Conservation (phyloP, 2,797 vertebrate genomes). For the Pristis pectinata region DNA sequence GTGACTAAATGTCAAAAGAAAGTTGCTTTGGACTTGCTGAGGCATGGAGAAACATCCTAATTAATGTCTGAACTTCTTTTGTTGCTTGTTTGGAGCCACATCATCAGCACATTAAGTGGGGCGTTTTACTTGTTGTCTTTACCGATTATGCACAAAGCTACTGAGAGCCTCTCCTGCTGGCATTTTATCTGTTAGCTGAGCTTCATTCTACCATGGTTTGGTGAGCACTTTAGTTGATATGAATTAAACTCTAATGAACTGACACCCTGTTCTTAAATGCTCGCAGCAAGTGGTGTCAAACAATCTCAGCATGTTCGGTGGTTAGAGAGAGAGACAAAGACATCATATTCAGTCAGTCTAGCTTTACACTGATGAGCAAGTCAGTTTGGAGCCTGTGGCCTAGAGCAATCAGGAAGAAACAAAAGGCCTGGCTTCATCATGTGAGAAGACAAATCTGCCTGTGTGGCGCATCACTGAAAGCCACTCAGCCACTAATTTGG, state of each 20-base stretch:
- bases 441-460: background rate
- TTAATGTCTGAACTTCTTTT: slow-evolving; percentile 13
- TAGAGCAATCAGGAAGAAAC: background rate
- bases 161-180: background rate
- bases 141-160: background rate
- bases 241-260: slow-evolving; percentile 36
- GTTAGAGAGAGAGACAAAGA: background rate
- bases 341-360: background rate
- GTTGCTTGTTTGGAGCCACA: background rate
- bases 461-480: background rate
- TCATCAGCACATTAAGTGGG: slow-evolving; percentile 2
- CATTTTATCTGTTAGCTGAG: slow-evolving; percentile 9
- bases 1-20: background rate
- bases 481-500: background rate
- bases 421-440: background rate
- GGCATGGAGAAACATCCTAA: background rate
- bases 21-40: background rate
- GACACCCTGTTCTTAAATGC: slow-evolving; percentile 12
- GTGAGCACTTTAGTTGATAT: slow-evolving; percentile 12
- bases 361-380: background rate
- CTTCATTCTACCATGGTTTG: slow-evolving; percentile 19
- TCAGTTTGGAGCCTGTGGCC: background rate
- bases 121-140: slow-evolving; percentile 2
- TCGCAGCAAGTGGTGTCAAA: slow-evolving; percentile 20
- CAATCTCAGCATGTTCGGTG: background rate